Base-by-base conservation (phyloP, 2,888 invertebrate species). In the Omphaloscelis lunosa region DNA sequence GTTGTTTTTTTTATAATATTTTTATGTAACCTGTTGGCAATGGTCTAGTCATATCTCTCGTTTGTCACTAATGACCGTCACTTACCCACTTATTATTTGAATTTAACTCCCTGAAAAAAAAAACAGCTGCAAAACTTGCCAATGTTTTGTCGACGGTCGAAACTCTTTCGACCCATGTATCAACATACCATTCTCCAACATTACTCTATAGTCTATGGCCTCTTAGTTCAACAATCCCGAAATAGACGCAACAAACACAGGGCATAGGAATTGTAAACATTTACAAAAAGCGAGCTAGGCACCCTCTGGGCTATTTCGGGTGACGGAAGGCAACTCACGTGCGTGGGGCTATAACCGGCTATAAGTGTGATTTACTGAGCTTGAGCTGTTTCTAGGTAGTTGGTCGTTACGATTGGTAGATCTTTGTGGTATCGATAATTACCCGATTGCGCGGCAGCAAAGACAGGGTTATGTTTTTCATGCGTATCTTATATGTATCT, bases 241-340 rank as follows among this genome's bases (percentile, higher is more conserved):
- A 90, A 91, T 91, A 90, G 84, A 77, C 0, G 15, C 53, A 61
- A 77, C 82, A 85, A 85, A 88, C 89, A 80, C 80, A 82, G 77
- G 79, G 76, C 83, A 82, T 86, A 85, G 89, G 84, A 88, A 83
- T 86, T 89, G 90, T 90, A 91, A 91, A 91, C 90, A 92, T 90
- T 92, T 91, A 92, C 90, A 90, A 91, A 89, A 92, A 91, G 89
- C 87, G 75, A 67, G 81, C 85, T 87, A 88, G 87, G 85, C 85
- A 78, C 89, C 90, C 87, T 90, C 83, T 56, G 29, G 69, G 88
- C 86, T 93, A 93, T 93, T 93, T 92, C 77, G 63, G 90, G 86
- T 89, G 88, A 72, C 92, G 93, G 94, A 94, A 93, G 88, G 89
- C 71, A 72, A 59, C 67, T 77, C 88, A 86, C 80, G 88, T 86